Conservation (phyloP, 2,888 invertebrate species). For the Callinectes sapidus region DNA sequence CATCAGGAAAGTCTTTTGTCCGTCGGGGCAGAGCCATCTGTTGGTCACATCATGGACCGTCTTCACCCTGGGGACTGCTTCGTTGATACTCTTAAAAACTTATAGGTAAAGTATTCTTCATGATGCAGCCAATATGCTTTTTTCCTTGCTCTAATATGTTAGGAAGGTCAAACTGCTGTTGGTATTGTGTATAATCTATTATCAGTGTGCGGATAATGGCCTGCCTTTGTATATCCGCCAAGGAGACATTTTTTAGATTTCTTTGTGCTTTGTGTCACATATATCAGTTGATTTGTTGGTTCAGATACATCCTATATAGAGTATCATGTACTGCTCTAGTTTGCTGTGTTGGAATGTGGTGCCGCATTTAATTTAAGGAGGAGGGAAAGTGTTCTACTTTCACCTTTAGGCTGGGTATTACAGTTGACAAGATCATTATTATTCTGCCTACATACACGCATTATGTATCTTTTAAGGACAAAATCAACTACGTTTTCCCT, state of each 20-base stretch:
- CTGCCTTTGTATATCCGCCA: neutral
- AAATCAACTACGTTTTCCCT: neutral
- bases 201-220: neutral
- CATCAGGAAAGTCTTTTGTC: neutral
- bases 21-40: slow-evolving; percentile 20
- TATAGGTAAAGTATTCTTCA: neutral
- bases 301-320: neutral
- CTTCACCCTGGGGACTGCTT: neutral
- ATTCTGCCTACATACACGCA: neutral
- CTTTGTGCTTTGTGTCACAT: neutral
- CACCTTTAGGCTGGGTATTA: neutral
- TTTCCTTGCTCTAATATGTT: neutral
- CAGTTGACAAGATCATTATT: neutral
- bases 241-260: neutral
- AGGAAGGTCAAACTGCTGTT: neutral
- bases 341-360: neutral
- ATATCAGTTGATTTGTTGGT: neutral
- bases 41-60: neutral
- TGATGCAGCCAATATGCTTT: neutral
- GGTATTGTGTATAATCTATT: neutral
- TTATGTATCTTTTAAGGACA: neutral
- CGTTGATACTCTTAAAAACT: neutral
- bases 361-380: neutral
- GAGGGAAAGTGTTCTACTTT: neutral
- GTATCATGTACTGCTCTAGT: neutral